Evolutionary conservation across 2,888 invertebrate species (phyloP).

Genomic region (Harmothoe impar): DNA sequence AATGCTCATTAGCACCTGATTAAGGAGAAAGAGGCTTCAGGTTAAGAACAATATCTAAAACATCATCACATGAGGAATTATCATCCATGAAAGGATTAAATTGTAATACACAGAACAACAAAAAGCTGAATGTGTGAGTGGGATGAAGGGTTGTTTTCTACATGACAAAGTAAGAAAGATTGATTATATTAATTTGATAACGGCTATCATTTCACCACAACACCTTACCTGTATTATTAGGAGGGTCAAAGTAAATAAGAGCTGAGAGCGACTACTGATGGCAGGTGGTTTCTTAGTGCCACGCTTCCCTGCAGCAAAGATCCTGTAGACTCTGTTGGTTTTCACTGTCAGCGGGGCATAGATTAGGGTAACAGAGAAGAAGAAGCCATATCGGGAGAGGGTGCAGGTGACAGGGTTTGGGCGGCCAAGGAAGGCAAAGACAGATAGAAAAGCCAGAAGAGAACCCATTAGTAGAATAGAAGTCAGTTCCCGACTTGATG

Average conservation of each 20-base stretch:
- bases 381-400: slow-evolving; percentile 63
- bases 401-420: slow-evolving; percentile 61
- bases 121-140: background rate
- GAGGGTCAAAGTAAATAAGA: slow-evolving; percentile 53
- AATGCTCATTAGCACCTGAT: background rate
- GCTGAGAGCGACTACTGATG: slow-evolving; percentile 46
- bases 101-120: background rate
- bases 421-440: slow-evolving; percentile 53
- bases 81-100: too few relatives aligned
- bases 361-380: slow-evolving; percentile 62
- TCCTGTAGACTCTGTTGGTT: slow-evolving; percentile 74
- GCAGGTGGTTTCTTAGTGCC: slow-evolving; percentile 59
- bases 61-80: background rate
- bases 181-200: too few relatives aligned
- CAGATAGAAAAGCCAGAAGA: slow-evolving; percentile 57
- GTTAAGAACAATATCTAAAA: background rate
- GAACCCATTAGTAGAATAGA: slow-evolving; percentile 65
- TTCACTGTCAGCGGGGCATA: slow-evolving; percentile 70
- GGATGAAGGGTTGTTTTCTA: background rate
- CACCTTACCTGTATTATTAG: slow-evolving; percentile 64
- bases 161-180: too few relatives aligned
- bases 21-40: background rate
- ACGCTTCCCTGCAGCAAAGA: slow-evolving; percentile 71
- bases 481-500: slow-evolving; percentile 65
- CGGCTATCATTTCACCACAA: background rate